A percentile compares a stretch with the other conserved stretches of the same genome.
These are phyloP conservation scores for Pycnomerus fuliginosus DNA, from an alignment of 2,888 invertebrate genomes.

Conservation along the genomic window DNA sequence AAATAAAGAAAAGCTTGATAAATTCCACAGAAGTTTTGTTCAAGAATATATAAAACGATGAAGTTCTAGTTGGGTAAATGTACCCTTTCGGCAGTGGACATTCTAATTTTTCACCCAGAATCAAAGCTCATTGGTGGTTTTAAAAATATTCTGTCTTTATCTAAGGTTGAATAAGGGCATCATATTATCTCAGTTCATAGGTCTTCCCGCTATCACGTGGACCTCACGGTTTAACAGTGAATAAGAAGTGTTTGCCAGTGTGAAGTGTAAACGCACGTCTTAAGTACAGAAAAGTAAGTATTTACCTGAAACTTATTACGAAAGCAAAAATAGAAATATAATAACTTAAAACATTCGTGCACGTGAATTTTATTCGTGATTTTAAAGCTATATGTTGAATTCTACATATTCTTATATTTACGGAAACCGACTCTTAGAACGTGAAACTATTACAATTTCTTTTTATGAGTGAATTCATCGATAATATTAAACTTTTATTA, in stretches of 20 bases:
- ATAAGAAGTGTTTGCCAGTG: constrained; percentile 13
- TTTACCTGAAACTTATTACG: not conserved
- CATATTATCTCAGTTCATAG: constrained; percentile 34
- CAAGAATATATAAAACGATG: too few species aligned
- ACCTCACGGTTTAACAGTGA: constrained; percentile 14
- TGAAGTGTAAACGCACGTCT: constrained; percentile 11
- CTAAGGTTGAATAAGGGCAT: constrained; percentile 32
- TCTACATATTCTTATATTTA: constrained; percentile 1
- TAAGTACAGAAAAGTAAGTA: constrained; percentile 33
- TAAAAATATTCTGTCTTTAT: constrained; percentile 20
- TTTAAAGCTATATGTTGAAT: not conserved
- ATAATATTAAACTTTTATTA: not conserved
- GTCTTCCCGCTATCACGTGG: constrained; percentile 27
- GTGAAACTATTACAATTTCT: constrained; percentile 1
- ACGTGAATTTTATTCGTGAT: not conserved
- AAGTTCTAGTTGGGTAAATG: too few species aligned
- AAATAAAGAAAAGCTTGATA: too few species aligned
- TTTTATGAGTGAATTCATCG: not conserved
- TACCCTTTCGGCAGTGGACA: too few species aligned
- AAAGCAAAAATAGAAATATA: not conserved
- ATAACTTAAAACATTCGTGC: not conserved
- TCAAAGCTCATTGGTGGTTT: too few species aligned
- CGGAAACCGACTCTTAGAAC: too few species aligned
- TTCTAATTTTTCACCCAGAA: too few species aligned
- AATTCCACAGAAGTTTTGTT: too few species aligned